phyloP scores from a whole-genome alignment of 2,888 invertebrate species.

The Cybosia mesomella region DNA sequence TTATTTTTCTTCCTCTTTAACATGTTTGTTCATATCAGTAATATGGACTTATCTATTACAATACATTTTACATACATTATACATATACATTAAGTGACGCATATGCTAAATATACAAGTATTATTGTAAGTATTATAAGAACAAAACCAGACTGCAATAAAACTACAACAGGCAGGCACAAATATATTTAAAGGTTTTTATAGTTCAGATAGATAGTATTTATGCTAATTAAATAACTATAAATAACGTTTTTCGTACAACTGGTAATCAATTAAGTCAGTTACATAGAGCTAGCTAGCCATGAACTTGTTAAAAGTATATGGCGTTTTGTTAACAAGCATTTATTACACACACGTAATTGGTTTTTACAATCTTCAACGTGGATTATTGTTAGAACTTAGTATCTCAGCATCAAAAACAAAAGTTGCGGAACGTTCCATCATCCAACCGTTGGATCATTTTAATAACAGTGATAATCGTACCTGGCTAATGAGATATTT shows the following conservation, averaged over 20 bases:
- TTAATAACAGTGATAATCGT: slow-evolving; percentile 61
- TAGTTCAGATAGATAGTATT: not conserved
- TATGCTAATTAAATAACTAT: not conserved
- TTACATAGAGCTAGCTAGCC: not conserved
- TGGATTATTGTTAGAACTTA: not conserved
- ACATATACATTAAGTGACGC: no score
- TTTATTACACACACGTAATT: slow-evolving; percentile 49
- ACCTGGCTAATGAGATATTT: slow-evolving; percentile 77
- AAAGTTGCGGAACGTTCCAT: slow-evolving; percentile 52
- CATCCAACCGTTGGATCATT: slow-evolving; percentile 74
- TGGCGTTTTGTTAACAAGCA: slow-evolving; percentile 45
- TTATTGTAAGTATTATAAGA: not conserved
- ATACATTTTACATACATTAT: no score
- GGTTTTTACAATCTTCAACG: slow-evolving; percentile 51
- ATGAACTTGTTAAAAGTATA: slow-evolving; percentile 48
- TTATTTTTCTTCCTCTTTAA: not conserved
- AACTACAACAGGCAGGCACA: not conserved
- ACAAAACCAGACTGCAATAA: not conserved
- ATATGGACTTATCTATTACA: not conserved
- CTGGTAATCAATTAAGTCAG: not conserved
- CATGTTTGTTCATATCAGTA: no score
- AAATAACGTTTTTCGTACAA: not conserved
- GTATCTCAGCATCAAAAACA: slow-evolving; percentile 64
- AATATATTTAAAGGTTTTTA: not conserved
- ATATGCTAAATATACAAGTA: no score